Base-by-base conservation (phyloP, 2,888 invertebrate genomes). In the Acheta domesticus region DNA sequence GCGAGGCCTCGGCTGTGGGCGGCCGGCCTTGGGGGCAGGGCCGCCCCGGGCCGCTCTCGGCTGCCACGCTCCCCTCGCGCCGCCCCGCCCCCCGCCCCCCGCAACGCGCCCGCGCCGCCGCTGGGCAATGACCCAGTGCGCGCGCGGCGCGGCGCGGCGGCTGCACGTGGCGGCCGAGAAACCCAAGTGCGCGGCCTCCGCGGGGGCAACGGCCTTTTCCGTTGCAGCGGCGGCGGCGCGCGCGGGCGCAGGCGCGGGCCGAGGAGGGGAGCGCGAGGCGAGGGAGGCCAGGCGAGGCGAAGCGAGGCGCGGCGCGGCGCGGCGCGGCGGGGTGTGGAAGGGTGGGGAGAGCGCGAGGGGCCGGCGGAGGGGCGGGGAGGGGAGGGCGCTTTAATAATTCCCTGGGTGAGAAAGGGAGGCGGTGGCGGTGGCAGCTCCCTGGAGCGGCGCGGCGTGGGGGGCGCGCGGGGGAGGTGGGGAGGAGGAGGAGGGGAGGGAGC, bases 101-200 rank as follows among this genome's bases (percentile, higher is more conserved):
- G n/a, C 62, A 11, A 62, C n/a, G 16, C 62, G 62, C 36, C 36
- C 62, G 62, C 62, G 62, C 62, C n/a, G 62, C 48, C 21, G 48
- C 49, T 81, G 81, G 81, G 74, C 81, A 81, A 79, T 79, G 81
- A 81, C 81, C 81, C 81, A 81, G 74, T 81, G 77, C 49, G 78
- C 49, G 75, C 62, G 20, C 62, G 49, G 48, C 78, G 81, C 76
- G 36, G 75, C 62, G 20, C 62, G 49, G 48, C 78, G 81, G 79
- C 81, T 81, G 78, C 81, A 78, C 81, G 81, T 81, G 81, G 79
- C 73, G 75, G 50, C 19, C 23, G 79, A 62, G 79, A 81, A 79
- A 81, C 81, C 81, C 20, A 12, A 3, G 74, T 74, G 21, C n/a
- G 1, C 20, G 14, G 75, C 81, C 78, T 78, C 75, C 20, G 12